Conservation (phyloP, 2,113 vertebrate species). For the Tetrax tetrax region DNA sequence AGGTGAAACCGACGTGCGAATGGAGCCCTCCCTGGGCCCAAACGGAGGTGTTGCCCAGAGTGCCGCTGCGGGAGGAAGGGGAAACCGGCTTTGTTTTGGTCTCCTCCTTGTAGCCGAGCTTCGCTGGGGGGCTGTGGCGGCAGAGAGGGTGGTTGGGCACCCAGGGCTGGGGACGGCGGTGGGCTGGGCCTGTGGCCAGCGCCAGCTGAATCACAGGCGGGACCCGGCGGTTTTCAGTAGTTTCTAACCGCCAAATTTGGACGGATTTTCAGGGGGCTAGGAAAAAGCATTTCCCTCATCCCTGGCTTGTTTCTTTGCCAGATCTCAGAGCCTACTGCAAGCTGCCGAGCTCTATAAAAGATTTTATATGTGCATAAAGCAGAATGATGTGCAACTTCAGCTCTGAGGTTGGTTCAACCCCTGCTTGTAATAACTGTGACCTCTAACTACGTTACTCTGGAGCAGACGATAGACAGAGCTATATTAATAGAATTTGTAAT, state of each 20-base stretch:
- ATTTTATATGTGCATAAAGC: background rate
- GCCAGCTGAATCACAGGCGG: background rate
- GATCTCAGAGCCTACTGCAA: background rate
- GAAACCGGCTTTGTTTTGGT: background rate
- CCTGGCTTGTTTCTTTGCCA: background rate
- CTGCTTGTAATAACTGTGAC: background rate
- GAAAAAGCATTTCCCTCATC: background rate
- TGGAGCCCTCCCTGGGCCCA: background rate
- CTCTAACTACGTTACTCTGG: background rate
- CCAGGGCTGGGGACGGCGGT: background rate
- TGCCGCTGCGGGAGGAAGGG: background rate
- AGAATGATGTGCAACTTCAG: accelerated
- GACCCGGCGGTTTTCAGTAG: background rate
- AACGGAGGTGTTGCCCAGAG: background rate
- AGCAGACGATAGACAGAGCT: background rate
- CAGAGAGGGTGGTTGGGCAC: background rate
- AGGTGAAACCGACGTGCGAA: accelerated
- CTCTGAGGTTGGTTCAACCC: background rate
- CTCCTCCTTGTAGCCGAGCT: background rate
- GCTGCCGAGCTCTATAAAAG: background rate
- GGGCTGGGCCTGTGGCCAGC: background rate
- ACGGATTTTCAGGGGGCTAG: conserved; percentile 48
- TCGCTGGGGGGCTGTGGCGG: accelerated
- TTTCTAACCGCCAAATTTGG: conserved; percentile 17
- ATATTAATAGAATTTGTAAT: background rate